Percentiles rank a stretch among this genome's conserved stretches.
phyloP scores from a whole-genome alignment of 2,797 vertebrate species.

The Sebastes itinus region DNA sequence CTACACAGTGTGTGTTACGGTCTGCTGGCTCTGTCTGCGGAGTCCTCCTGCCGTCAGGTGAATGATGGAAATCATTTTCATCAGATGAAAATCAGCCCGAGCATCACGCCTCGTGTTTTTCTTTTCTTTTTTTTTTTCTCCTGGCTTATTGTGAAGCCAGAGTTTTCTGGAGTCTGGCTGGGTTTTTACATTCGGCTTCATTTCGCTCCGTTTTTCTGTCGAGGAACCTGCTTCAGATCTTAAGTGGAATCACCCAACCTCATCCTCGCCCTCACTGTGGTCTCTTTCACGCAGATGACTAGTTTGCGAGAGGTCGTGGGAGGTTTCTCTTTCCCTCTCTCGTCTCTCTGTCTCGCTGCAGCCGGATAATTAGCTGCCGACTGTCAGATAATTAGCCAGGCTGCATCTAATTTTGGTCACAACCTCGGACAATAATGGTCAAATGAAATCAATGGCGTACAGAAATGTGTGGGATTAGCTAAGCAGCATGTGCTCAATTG shows the following conservation, averaged over 20 bases:
- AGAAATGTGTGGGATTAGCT: constrained; percentile 71
- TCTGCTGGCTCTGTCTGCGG: constrained; percentile 53
- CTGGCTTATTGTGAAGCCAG: constrained; percentile 3
- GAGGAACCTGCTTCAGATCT: constrained; percentile 40
- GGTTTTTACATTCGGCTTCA: constrained; percentile 34
- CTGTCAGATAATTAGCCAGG: constrained; percentile 77
- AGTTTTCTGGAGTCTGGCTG: constrained; percentile 29
- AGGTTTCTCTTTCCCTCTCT: constrained; percentile 34
- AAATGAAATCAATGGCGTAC: constrained; percentile 74
- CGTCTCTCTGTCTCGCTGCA: constrained; percentile 45
- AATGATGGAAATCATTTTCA: constrained; percentile 65
- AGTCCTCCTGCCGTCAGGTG: constrained; percentile 61
- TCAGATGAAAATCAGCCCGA: constrained; percentile 55
- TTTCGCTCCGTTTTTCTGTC: constrained; percentile 21
- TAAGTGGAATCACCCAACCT: constrained; percentile 48
- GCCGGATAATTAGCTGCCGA: constrained; percentile 75
- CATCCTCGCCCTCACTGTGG: constrained; percentile 18
- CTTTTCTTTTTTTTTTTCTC: neutral
- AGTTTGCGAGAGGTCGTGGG: constrained; percentile 23
- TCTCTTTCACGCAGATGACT: constrained; percentile 38
- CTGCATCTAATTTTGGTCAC: constrained; percentile 79
- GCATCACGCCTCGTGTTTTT: constrained; percentile 26
- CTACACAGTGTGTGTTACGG: constrained; percentile 60
- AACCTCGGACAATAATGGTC: constrained; percentile 76
- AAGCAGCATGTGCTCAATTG: constrained; percentile 69